These are phyloP conservation scores for Elephantulus edwardii DNA, from an alignment of 2,113 vertebrate species.

Conservation along the genomic window DNA sequence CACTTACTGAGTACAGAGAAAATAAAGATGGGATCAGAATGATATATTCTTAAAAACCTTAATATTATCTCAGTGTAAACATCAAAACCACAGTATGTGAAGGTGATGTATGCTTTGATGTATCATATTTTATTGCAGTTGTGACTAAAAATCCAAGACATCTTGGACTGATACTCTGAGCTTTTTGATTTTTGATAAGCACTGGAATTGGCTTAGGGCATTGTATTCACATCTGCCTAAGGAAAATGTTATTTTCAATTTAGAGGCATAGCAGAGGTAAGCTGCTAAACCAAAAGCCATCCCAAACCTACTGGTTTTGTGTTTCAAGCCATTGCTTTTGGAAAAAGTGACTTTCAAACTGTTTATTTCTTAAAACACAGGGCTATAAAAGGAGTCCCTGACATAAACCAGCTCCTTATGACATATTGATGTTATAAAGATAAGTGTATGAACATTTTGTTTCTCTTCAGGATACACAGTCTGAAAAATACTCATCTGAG, in stretches of 20 bases:
- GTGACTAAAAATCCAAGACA: not conserved
- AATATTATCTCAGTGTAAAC: not conserved
- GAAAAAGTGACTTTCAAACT: conserved; percentile 52
- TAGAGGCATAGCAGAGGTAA: not conserved
- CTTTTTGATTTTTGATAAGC: not conserved
- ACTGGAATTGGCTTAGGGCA: not conserved
- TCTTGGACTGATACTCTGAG: not conserved
- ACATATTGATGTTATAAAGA: conserved; percentile 42
- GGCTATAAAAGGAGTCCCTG: conserved; percentile 62
- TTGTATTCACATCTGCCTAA: not conserved
- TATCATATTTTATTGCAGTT: not conserved
- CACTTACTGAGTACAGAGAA: not conserved
- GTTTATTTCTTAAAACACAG: conserved; percentile 67
- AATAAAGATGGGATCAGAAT: not conserved
- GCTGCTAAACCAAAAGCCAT: not conserved
- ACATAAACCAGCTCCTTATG: conserved; percentile 58
- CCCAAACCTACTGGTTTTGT: conserved; percentile 17
- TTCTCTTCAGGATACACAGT: conserved; percentile 45
- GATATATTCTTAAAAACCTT: not conserved
- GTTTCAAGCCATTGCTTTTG: conserved; percentile 47
- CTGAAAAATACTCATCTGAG: conserved; percentile 56
- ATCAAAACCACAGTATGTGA: not conserved
- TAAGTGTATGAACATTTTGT: conserved; percentile 52
- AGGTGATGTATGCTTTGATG: not conserved
- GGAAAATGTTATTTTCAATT: not conserved